phyloP scores from a whole-genome alignment of 2,113 vertebrate genomes.

The Chitala chitala region DNA sequence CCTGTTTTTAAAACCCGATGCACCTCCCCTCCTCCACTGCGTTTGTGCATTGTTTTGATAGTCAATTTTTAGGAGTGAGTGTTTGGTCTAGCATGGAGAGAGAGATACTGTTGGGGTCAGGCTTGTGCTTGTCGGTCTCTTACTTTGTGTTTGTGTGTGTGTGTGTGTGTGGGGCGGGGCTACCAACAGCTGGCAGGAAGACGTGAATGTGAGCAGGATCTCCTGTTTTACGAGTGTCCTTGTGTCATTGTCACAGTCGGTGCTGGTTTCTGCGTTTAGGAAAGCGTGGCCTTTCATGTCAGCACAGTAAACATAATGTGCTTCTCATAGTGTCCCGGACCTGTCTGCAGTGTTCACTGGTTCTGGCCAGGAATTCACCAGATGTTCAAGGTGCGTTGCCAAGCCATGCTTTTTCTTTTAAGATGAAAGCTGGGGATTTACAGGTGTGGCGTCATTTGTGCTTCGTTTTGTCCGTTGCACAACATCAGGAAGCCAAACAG shows the following conservation, averaged over 20 bases:
- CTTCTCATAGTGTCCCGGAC: no score
- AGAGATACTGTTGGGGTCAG: not conserved
- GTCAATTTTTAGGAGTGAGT: not conserved
- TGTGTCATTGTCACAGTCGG: not conserved
- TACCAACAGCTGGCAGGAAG: slow-evolving; percentile 11
- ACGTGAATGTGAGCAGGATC: slow-evolving; percentile 6
- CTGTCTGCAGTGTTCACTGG: no score
- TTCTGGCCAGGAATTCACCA: no score
- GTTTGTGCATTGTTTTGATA: slow-evolving; percentile 14
- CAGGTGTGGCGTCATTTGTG: no score
- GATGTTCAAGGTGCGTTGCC: no score
- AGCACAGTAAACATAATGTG: no score
- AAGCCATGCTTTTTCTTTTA: no score
- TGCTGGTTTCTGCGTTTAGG: no score
- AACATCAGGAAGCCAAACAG: no score
- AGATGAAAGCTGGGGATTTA: no score
- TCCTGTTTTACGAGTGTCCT: slow-evolving; percentile 9
- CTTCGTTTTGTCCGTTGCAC: no score
- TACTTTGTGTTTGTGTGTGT: not conserved
- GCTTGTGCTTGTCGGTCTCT: not conserved
- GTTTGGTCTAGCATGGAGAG: not conserved
- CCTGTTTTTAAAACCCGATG: slow-evolving; percentile 36
- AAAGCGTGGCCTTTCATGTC: no score
- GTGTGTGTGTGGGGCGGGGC: not conserved
- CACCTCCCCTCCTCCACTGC: not conserved